A percentile compares a stretch with the other conserved stretches of the same genome.
phyloP scores from a whole-genome alignment of 2,797 vertebrate species.

The Gymnothorax javanicus region DNA sequence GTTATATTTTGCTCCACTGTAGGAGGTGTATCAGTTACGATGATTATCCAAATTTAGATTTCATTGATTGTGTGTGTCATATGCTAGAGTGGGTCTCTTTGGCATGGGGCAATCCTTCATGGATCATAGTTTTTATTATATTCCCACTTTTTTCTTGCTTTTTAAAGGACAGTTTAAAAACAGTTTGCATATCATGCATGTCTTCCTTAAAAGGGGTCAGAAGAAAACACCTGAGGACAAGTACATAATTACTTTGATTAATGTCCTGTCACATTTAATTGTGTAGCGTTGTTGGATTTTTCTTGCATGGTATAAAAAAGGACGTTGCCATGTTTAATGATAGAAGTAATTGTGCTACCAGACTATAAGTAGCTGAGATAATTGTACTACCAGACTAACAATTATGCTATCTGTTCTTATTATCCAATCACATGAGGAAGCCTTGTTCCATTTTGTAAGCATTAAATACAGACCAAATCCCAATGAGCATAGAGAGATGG shows the following conservation, averaged over 20 bases:
- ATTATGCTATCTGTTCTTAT: background rate
- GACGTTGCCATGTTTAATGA: background rate
- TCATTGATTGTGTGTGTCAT: background rate
- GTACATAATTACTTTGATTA: background rate
- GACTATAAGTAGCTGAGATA: background rate
- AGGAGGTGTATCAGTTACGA: slow-evolving; percentile 20
- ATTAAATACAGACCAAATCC: background rate
- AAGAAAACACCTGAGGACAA: background rate
- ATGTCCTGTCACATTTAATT: background rate
- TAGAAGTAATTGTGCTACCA: background rate
- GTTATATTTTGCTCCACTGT: slow-evolving; percentile 22
- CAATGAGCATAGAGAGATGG: background rate
- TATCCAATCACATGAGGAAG: background rate
- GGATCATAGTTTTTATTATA: background rate
- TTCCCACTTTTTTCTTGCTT: background rate
- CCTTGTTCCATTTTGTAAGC: background rate
- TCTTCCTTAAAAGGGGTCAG: background rate
- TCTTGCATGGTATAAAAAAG: background rate
- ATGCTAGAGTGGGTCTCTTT: background rate
- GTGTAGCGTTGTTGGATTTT: background rate
- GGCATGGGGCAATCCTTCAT: background rate
- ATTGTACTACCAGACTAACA: background rate
- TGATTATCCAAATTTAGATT: slow-evolving; percentile 38
- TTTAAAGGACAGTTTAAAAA: background rate
- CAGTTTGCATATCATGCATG: background rate